Conservation (phyloP, 1,140 invertebrate genomes). For the Saccostrea echinata region DNA sequence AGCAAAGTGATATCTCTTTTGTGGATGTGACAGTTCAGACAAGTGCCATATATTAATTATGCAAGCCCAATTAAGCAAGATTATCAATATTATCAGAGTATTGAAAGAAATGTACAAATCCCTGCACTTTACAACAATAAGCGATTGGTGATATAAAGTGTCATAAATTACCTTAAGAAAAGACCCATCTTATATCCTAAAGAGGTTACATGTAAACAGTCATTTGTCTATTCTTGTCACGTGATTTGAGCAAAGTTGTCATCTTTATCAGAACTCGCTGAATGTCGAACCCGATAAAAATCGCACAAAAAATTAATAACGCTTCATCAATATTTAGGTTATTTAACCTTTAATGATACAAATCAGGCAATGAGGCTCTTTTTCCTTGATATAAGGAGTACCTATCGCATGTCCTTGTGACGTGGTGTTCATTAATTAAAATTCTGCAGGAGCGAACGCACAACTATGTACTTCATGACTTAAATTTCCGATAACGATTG, state of each 20-base stretch:
- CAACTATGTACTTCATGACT: conserved; percentile 26
- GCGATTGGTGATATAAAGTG: conserved; percentile 14
- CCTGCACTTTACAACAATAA: background rate
- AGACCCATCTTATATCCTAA: background rate
- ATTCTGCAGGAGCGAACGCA: background rate
- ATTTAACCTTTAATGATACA: conserved; percentile 27
- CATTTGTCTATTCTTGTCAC: conserved; percentile 12
- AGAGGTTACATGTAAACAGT: background rate
- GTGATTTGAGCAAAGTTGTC: conserved; percentile 4
- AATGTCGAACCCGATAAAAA: conserved; percentile 15
- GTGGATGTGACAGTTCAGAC: background rate
- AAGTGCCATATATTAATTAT: conserved; percentile 17
- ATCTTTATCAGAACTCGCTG: conserved; percentile 1
- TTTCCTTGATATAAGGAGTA: background rate
- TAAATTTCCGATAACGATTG: conserved; percentile 1
- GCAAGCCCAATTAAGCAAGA: conserved; percentile 26
- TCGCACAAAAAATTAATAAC: conserved; percentile 35
- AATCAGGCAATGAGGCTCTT: background rate
- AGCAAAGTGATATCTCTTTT: background rate
- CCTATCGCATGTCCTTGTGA: conserved; percentile 23
- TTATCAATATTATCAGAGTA: conserved; percentile 3
- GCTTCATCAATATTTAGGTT: conserved; percentile 11
- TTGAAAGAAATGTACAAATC: background rate
- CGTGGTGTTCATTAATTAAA: conserved; percentile 27
- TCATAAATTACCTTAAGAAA: background rate